Conservation (phyloP, 2,113 vertebrate species). For the Gopherus evgoodei region DNA sequence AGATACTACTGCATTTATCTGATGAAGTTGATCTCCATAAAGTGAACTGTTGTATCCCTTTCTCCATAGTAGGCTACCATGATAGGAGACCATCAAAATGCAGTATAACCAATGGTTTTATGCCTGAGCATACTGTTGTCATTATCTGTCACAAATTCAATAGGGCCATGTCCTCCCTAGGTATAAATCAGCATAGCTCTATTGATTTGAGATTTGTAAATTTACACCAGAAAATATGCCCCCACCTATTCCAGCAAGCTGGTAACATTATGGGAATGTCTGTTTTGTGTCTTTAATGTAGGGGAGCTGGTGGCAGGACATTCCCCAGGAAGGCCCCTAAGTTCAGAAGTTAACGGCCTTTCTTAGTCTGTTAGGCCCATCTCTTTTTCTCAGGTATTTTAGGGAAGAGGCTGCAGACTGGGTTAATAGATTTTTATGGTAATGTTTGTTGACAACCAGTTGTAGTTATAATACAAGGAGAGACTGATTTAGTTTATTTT, state of each 20-base stretch:
- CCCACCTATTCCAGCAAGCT: neutral
- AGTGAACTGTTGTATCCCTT: neutral
- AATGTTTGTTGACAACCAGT: neutral
- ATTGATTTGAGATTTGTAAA: neutral
- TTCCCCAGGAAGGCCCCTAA: neutral
- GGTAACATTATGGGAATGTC: neutral
- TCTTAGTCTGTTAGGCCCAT: neutral
- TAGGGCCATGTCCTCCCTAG: neutral
- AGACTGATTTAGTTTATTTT: neutral
- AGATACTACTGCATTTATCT: neutral
- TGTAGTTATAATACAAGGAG: neutral
- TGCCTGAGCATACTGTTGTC: neutral
- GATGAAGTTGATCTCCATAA: neutral
- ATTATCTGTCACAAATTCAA: neutral
- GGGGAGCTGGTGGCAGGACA: neutral
- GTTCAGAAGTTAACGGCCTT: neutral
- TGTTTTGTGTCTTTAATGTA: neutral
- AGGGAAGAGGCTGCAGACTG: neutral
- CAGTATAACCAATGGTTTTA: neutral
- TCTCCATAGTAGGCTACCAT: neutral
- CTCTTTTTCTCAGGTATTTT: neutral
- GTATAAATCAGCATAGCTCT: neutral
- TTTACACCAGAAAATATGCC: neutral
- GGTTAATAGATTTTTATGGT: neutral
- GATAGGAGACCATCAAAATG: neutral